Evolutionary conservation across 2,888 invertebrate species (phyloP), one percentile per base, ranked within the genome.

Genomic region (Mechanitis messenoides): DNA sequence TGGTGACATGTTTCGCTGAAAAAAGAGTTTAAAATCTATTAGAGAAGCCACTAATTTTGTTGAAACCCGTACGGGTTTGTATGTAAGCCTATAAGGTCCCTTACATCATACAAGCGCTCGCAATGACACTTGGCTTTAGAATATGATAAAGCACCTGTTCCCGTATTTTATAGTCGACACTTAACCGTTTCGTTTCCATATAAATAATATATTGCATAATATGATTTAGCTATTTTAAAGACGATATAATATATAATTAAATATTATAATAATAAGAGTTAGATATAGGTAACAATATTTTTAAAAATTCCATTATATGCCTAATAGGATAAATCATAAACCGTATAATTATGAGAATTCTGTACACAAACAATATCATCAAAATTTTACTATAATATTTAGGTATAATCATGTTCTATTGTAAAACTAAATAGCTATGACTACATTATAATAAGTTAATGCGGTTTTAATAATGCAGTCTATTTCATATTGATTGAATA

Each of bases 101-200:
- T 83, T 87, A 85, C 86, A 85, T 87, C 87, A 86, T 81, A 72
- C 74, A 71, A 76, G 76, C 79, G 78, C 79, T 74, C 75, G 77
- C 76, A 72, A 70, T 81, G 87, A 87, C 87, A 85, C 79, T 66
- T 76, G 85, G 87, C 85, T 88, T 88, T 87, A 75, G 81, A 70
- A 69, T 78, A 83, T 89, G 87, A 89, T 87, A 74, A 86, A 89
- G 87, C 76, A 84, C 87, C 88, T 84, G 85, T 82, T 85, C 85
- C 79, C 82, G 83, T 87, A 85, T 85, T 87, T 87, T 86, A 85
- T 85, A 83, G 84, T 78, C 79, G 77, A 75, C 80, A 77, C 79
- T 73, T 77, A 74, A 74, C 78, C 76, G 72, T 81, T 85, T 81
- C 81, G 76, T 85, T 81, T 78, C 75, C 71, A 79, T 75, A 78